Evolutionary conservation across 1,140 invertebrate genomes (phyloP), one percentile per base, ranked within the genome.

Genomic region (Hestina assimilis): DNA sequence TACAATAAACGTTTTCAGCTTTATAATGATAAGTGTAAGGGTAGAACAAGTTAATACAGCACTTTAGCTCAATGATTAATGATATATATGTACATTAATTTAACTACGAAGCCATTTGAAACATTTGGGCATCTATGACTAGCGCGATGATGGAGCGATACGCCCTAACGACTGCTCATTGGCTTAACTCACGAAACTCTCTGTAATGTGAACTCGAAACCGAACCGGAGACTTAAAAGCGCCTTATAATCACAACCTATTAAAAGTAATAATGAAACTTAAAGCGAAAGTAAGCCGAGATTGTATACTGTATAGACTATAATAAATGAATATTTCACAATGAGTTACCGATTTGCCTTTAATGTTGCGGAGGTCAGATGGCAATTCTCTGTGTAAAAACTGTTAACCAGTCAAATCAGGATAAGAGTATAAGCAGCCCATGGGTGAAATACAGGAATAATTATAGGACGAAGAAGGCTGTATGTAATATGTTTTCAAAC

Each of bases 191-290:
- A 9, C 7, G 4, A 28, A 28, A 6, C 24, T n/a, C n/a, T n/a
- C n/a, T n/a, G n/a, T n/a, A n/a, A 28, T 8, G 2, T 28, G n/a
- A 9, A 28, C 4, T 3, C 8, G n/a, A 28, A 28, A 7, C 0
- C 24, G 6, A 9, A 6, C 0, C 24, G 24, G 7, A 28, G n/a
- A 2, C 24, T 43, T 43, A 8, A 41, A 38, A 41, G 46, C 23
- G 28, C 19, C 12, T 50, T 31, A 20, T 50, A 50, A 50, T 50
- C 46, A 23, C 20, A 38, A 31, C 28, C 24, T 33, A 50, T 50
- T 50, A 50, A 50, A 50, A 50, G 46, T 50, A 50, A 50, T 50
- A 14, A 14, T 21, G 11, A 50, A 50, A 11, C 20, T 50, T n/a
- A 33, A 11, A 24, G 35, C 17, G 35, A n/a, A 40, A n/a, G 35